These are phyloP conservation scores for Plebejus melissa DNA, from an alignment of 2,888 invertebrate genomes.

Conservation along the genomic window DNA sequence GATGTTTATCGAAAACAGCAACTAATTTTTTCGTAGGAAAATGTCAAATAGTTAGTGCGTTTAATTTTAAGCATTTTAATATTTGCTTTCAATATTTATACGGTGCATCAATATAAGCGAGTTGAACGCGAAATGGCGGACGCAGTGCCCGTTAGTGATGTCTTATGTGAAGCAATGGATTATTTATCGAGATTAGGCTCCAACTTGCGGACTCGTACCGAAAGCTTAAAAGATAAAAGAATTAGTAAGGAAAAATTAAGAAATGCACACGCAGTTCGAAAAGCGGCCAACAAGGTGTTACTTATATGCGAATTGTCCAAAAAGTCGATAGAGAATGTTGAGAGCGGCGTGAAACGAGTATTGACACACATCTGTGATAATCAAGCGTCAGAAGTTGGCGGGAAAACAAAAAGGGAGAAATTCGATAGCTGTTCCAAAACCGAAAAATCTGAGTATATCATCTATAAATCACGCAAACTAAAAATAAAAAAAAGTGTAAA, in stretches of 20 bases:
- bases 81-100: background rate
- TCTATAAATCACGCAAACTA: slow-evolving; percentile 50
- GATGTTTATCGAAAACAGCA: background rate
- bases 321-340: slow-evolving; percentile 68
- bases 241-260: slow-evolving; percentile 58
- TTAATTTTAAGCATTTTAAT: background rate
- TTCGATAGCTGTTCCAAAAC: background rate
- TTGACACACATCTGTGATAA: slow-evolving; percentile 48
- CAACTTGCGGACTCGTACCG: slow-evolving; percentile 62
- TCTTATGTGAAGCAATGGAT: slow-evolving; percentile 66
- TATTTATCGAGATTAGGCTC: slow-evolving; percentile 69
- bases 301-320: slow-evolving; percentile 70
- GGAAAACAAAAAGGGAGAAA: slow-evolving; percentile 39
- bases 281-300: slow-evolving; percentile 65
- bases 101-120: slow-evolving; percentile 26
- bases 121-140: slow-evolving; percentile 56
- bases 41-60: background rate
- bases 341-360: slow-evolving; percentile 57
- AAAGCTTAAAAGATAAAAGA: slow-evolving; percentile 59
- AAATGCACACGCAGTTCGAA: slow-evolving; percentile 63
- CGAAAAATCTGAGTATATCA: slow-evolving; percentile 47
- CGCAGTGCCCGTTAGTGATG: slow-evolving; percentile 56
- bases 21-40: background rate
- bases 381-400: slow-evolving; percentile 47
- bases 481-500: slow-evolving; percentile 56